Evolutionary conservation across 2,888 invertebrate genomes (phyloP).

Genomic region (Dynastes hyllus): DNA sequence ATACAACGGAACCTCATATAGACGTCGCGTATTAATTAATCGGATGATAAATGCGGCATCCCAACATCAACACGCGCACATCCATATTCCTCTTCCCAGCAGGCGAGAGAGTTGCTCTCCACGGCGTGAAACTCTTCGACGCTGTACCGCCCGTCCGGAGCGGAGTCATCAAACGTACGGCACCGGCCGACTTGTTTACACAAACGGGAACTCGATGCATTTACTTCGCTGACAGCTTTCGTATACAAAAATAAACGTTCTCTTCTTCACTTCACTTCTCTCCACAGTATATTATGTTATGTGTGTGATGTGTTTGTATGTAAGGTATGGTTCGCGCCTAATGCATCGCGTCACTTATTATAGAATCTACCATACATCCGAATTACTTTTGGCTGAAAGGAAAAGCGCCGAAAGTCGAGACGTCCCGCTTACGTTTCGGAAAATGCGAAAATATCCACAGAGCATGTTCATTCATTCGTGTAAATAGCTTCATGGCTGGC

Average conservation of each 20-base stretch:
- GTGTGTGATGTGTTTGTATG: conserved; percentile 17
- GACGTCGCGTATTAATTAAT: conserved; percentile 52
- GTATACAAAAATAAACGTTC: conserved; percentile 60
- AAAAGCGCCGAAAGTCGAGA: background rate
- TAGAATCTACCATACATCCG: background rate
- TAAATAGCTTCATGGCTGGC: background rate
- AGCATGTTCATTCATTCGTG: background rate
- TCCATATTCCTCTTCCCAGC: conserved; percentile 8
- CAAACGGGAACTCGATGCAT: conserved; percentile 60
- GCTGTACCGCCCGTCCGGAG: conserved; percentile 13
- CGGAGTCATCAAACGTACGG: conserved; percentile 37
- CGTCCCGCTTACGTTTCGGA: background rate
- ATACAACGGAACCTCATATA: conserved; percentile 44
- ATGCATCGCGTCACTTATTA: conserved; percentile 38
- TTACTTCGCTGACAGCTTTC: conserved; percentile 60
- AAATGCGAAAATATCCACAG: background rate
- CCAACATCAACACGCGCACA: conserved; percentile 35
- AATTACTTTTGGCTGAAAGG: background rate
- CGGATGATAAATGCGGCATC: conserved; percentile 53
- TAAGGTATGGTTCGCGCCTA: conserved; percentile 21
- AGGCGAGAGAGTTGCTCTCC: background rate
- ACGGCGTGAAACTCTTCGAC: background rate
- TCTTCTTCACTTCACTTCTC: conserved; percentile 32
- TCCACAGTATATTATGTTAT: conserved; percentile 21
- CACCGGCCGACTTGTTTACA: conserved; percentile 56